Evolutionary conservation across 1,140 invertebrate species (phyloP), one percentile per base, ranked within the genome.

Genomic region (Drosophila miranda): DNA sequence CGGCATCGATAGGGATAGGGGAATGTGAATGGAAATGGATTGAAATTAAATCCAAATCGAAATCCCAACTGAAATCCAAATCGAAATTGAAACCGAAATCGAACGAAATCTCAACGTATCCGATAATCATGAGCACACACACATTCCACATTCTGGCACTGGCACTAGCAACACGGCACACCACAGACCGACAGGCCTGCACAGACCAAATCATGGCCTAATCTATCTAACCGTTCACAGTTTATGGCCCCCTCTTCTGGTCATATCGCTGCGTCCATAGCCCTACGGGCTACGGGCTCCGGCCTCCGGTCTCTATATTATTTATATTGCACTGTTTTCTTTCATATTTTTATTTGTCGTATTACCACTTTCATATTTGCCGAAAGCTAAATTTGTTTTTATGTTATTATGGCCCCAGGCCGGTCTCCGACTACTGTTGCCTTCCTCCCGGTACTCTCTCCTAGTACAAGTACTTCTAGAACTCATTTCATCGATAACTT

Each of bases 151-250:
- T 38, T 38, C 51, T 49, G 51, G 48, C 23, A 42, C 30, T 34
- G 34, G 34, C 34, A 42, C 11, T 38, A 11, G 34, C 34, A 38
- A 38, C 28, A 30, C 34, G 34, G 11, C 11, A 38, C 11, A 38
- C 34, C 34, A 13, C 34, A 13, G 34, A 26, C 23, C 23, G 19
- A 26, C 23, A 38, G 34, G 13, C 30, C 30, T 45, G 49, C 51
- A 57, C 75, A 74, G 81, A 77, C 73, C 77, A 84, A 84, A 84
- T 84, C 81, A 84, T 84, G 81, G 81, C 77, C 81, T 84, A 84
- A 84, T 84, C 81, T 84, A 84, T 73, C 69, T 55, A 66, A 56
- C 56, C 81, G 73, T 71, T 71, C 58, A 58, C 60, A 60, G 51
- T 84, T 86, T 84, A 84, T 86, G 80, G 60, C 51, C 26, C 45